Evolutionary conservation across 2,888 invertebrate genomes (phyloP).

Genomic region (Clunio marinus): DNA sequence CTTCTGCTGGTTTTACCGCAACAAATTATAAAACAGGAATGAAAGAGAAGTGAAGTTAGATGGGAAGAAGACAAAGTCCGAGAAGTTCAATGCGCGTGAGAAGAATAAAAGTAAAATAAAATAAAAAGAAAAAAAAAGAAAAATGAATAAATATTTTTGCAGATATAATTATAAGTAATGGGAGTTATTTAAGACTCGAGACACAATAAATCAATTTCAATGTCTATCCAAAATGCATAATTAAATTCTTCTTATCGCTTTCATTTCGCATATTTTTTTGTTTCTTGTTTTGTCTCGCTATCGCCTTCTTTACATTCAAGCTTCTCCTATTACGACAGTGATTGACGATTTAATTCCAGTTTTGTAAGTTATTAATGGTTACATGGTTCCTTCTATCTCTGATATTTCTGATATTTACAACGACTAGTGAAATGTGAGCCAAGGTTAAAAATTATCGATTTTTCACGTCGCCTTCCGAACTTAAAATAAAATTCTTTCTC

Average conservation of each 20-base stretch:
- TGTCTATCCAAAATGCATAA: conserved; percentile 6
- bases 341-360: conserved; percentile 6
- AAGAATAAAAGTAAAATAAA: too few species aligned
- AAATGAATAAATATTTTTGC: too few species aligned
- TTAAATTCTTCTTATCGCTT: conserved; percentile 3
- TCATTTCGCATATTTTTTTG: too few species aligned
- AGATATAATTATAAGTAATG: not conserved
- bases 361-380: conserved; percentile 7
- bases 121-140: too few species aligned
- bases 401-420: not conserved
- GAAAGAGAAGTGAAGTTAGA: too few species aligned
- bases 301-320: not conserved
- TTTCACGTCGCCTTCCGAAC: too few species aligned
- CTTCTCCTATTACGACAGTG: not conserved
- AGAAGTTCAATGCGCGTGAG: too few species aligned
- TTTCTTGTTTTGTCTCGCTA: too few species aligned
- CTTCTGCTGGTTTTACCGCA: too few species aligned
- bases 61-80: too few species aligned
- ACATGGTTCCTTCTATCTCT: conserved; percentile 3
- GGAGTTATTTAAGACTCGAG: not conserved
- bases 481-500: too few species aligned
- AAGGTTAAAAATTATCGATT: conserved; percentile 1
- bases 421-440: conserved; percentile 6
- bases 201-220: conserved; percentile 6
- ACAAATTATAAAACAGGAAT: too few species aligned